Percentiles rank a stretch among this genome's conserved stretches.
phyloP scores from a whole-genome alignment of 1,140 invertebrate species.

The Cyclargus thomasi region DNA sequence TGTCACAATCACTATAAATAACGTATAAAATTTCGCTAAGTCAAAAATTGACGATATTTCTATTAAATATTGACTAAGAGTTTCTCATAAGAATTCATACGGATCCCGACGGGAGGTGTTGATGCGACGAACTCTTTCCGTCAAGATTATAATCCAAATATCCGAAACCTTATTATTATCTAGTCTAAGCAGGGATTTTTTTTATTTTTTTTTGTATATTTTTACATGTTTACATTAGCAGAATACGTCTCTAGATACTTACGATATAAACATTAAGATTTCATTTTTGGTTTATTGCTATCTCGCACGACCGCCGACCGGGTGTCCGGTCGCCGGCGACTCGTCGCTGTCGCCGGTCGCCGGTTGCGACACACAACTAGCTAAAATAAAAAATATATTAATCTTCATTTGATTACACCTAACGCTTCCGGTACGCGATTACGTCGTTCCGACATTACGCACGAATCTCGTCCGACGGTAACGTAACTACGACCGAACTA shows the following conservation, averaged over 20 bases:
- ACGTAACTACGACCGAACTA: slow-evolving; percentile 67
- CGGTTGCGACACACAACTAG: slow-evolving; percentile 68
- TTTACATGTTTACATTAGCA: slow-evolving; percentile 70
- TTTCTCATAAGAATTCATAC: slow-evolving; percentile 73
- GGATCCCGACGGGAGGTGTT: slow-evolving; percentile 36
- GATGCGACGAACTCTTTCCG: slow-evolving; percentile 35
- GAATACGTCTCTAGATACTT: slow-evolving; percentile 69
- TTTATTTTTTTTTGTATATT: slow-evolving; percentile 67
- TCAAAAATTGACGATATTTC: slow-evolving; percentile 74
- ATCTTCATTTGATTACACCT: slow-evolving; percentile 65
- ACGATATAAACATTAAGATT: slow-evolving; percentile 67
- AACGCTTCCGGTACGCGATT: slow-evolving; percentile 59
- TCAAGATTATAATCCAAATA: slow-evolving; percentile 65
- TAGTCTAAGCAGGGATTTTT: slow-evolving; percentile 72
- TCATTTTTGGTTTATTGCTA: slow-evolving; percentile 73
- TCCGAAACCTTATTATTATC: slow-evolving; percentile 63
- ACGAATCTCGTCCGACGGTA: slow-evolving; percentile 64
- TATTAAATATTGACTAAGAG: slow-evolving; percentile 73
- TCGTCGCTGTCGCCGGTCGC: slow-evolving; percentile 14
- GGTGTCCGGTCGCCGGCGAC: slow-evolving; percentile 22
- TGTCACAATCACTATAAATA: slow-evolving; percentile 66
- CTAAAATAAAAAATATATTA: slow-evolving; percentile 75
- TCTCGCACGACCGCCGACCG: slow-evolving; percentile 40
- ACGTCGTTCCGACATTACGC: slow-evolving; percentile 69
- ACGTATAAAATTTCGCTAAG: slow-evolving; percentile 75